Evolutionary conservation across 2,888 invertebrate genomes (phyloP).

Genomic region (Thecophora atra): DNA sequence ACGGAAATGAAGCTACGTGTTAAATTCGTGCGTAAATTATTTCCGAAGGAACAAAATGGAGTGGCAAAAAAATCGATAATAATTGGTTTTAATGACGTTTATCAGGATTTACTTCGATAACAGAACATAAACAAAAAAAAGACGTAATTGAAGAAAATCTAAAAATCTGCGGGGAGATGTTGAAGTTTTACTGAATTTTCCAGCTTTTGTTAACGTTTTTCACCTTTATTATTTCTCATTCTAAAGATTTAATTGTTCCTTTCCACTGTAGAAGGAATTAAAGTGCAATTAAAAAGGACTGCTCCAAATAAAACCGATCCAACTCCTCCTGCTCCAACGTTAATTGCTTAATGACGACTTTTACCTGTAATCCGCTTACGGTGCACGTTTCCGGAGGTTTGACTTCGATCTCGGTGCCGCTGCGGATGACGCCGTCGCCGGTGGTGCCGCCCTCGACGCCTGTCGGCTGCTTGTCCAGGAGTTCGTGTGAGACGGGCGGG

Average conservation of each 20-base stretch:
- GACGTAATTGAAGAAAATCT: no score
- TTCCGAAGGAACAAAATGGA: constrained; percentile 10
- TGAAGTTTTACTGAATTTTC: no score
- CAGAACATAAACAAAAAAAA: background rate
- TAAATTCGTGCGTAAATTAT: constrained; percentile 20
- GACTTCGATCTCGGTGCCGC: constrained; percentile 69
- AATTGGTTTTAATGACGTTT: constrained; percentile 40
- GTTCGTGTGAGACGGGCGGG: constrained; percentile 62
- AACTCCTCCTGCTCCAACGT: background rate
- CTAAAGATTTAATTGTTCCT: no score
- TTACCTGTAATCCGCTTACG: constrained; percentile 76
- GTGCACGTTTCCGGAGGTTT: constrained; percentile 68
- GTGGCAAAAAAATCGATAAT: background rate
- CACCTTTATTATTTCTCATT: no score
- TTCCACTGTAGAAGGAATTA: constrained; percentile 43
- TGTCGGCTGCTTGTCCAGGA: constrained; percentile 46
- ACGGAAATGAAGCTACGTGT: constrained; percentile 49
- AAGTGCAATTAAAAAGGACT: constrained; percentile 2
- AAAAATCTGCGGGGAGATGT: no score
- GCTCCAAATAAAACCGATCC: no score
- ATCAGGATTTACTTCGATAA: background rate
- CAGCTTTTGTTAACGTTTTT: no score
- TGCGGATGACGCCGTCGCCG: constrained; percentile 61
- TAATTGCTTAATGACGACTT: constrained; percentile 47
- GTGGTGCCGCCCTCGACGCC: constrained; percentile 55